These are phyloP conservation scores for Hypotaenidia okinawae DNA, from an alignment of 2,797 vertebrate species.

Conservation along the genomic window DNA sequence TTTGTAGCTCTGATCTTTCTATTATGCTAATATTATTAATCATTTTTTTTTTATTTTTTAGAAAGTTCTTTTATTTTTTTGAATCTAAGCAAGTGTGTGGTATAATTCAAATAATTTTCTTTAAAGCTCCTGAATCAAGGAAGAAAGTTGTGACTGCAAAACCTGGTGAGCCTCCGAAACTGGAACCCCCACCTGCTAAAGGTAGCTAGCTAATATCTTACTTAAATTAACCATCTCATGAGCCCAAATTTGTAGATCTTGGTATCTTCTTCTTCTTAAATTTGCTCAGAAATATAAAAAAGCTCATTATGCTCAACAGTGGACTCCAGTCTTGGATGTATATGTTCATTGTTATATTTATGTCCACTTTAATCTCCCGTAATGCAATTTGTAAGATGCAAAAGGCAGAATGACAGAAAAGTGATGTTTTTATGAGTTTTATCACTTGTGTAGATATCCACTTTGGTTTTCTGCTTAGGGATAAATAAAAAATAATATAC, in stretches of 20 bases:
- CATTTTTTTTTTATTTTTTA: not conserved
- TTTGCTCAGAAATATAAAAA: not conserved
- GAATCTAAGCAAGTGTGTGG: not conserved
- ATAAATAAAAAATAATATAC: not conserved
- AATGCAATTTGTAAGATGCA: not conserved
- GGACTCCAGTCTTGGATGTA: not conserved
- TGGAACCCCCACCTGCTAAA: slow-evolving; percentile 80
- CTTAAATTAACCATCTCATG: not conserved
- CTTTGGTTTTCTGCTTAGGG: not conserved
- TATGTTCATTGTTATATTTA: not conserved
- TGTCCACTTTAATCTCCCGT: not conserved
- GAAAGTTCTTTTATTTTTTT: not conserved
- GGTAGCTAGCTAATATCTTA: slow-evolving; percentile 76
- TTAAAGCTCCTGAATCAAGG: slow-evolving; percentile 80
- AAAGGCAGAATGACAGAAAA: not conserved
- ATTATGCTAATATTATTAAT: not conserved
- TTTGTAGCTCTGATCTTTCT: slow-evolving; percentile 1
- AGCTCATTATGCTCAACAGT: not conserved
- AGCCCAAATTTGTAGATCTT: not conserved
- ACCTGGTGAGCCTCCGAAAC: slow-evolving; percentile 70
- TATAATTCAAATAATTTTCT: slow-evolving; percentile 74
- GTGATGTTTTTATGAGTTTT: not conserved
- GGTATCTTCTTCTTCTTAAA: not conserved
- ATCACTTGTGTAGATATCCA: not conserved
- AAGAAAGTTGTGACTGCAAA: slow-evolving; percentile 78